phyloP scores from a whole-genome alignment of 2,888 invertebrate genomes.

The Pycnomerus fuliginosus region DNA sequence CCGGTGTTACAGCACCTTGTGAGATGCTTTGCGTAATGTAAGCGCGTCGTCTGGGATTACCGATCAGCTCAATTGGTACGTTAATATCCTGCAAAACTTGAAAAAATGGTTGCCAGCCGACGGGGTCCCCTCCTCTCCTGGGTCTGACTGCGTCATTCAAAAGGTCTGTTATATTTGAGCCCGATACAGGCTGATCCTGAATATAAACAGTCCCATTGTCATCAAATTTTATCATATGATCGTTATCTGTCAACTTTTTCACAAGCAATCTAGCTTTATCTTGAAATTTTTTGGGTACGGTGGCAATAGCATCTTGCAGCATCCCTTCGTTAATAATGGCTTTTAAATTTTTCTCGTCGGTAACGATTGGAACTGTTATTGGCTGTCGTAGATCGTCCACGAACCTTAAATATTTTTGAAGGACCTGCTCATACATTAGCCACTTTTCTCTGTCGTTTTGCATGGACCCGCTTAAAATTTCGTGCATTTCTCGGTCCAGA shows the following conservation, averaged over 20 bases:
- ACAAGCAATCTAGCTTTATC: constrained; percentile 3
- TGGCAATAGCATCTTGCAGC: background rate
- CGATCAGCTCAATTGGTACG: too few species aligned
- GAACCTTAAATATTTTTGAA: constrained; percentile 14
- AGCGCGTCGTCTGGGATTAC: too few species aligned
- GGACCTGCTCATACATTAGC: constrained; percentile 2
- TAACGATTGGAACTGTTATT: background rate
- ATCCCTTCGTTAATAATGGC: background rate
- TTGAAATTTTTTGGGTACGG: constrained; percentile 4
- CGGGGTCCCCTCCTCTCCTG: too few species aligned
- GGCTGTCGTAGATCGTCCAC: too few species aligned
- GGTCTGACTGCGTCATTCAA: too few species aligned
- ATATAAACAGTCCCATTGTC: constrained; percentile 3
- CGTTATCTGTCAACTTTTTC: background rate
- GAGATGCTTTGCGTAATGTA: too few species aligned
- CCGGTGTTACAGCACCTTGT: too few species aligned
- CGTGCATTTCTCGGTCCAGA: constrained; percentile 14
- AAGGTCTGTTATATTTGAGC: too few species aligned
- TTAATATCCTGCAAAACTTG: too few species aligned
- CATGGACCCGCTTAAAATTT: constrained; percentile 6
- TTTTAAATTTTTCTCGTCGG: too few species aligned
- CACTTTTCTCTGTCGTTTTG: constrained; percentile 6
- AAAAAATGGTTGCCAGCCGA: too few species aligned
- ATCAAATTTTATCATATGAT: constrained; percentile 1
- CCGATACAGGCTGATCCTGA: too few species aligned